Evolutionary conservation across 2,888 invertebrate species (phyloP), one percentile per base, ranked within the genome.

Genomic region (Colletes collaris): DNA sequence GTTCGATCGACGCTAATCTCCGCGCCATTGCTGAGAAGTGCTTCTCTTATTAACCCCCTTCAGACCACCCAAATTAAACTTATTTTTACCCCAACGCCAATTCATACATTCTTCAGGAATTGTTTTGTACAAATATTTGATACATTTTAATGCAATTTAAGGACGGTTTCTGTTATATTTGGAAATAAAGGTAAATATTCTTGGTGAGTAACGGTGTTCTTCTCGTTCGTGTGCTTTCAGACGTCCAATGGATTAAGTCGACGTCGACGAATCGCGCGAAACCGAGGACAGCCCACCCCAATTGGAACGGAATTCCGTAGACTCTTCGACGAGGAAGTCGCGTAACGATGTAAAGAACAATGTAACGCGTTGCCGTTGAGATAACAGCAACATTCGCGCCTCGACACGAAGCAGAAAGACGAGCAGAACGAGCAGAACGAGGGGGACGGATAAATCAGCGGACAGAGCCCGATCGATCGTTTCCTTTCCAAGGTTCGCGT

Each of bases 301-400:
- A 44, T 49, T 16, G 44, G 16, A 44, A 58, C 52, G 8, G 27
- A 64, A 65, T 60, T 37, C 59, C 50, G 53, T 52, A n/a, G 59
- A 50, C 56, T 58, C 56, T 62, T 58, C 76, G 46, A 50, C 68
- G 44, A 53, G 35, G 56, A 46, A 50, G 37, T 64, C 59, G 60
- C 59, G 52, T 66, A 76, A 85, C 76, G 77, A 85, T 80, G 78
- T 85, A 74, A 85, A 76, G 74, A 65, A 83, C 71, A 78, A 85
- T 71, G 83, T 73, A 64, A 85, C 64, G 59, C 59, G 66, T 82
- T 78, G 72, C 53, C 68, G 76, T 69, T 81, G 35, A 63, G 46
- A 56, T 55, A 64, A 75, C 53, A 55, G 72, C 62, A 67, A 68
- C 68, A 71, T 46, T 46, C 44, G 8, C 44, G 44, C 10, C 7